Percentiles rank a stretch among this genome's conserved stretches.
Conservation (phyloP, 2,113 vertebrate genomes). For the Periophthalmodon schlosseri region DNA sequence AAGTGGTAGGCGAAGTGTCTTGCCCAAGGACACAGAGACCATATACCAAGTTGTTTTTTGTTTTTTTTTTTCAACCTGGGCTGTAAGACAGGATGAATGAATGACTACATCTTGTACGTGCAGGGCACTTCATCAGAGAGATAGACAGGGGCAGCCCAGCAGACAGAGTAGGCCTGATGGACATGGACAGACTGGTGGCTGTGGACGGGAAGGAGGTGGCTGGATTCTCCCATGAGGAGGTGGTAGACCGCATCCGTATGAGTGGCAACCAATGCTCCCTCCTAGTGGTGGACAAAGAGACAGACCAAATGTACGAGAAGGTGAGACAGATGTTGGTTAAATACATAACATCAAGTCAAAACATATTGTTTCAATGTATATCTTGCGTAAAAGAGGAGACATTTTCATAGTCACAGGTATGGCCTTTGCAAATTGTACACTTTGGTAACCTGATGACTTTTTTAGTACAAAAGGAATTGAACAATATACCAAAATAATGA, state of each 20-base stretch:
- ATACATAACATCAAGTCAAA: neutral
- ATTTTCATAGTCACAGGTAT: too few species aligned
- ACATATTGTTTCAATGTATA: neutral
- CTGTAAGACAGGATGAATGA: neutral
- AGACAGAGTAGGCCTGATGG: constrained; percentile 79
- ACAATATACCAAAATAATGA: neutral
- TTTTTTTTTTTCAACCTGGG: too few species aligned
- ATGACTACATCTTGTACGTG: neutral
- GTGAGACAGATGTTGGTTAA: constrained; percentile 65
- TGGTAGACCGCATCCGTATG: constrained; percentile 83
- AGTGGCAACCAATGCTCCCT: constrained; percentile 79
- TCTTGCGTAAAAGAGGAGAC: too few species aligned
- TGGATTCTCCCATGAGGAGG: constrained; percentile 76
- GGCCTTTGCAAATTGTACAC: too few species aligned
- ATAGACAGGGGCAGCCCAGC: constrained; percentile 85
- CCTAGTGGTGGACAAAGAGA: constrained; percentile 85
- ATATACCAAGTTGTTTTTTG: neutral
- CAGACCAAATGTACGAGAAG: constrained; percentile 83
- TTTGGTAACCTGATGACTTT: too few species aligned
- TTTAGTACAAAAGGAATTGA: too few species aligned
- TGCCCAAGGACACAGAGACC: neutral
- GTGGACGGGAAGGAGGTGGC: constrained; percentile 83
- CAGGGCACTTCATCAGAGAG: constrained; percentile 85
- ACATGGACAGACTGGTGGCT: constrained; percentile 85
- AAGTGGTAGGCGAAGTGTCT: neutral